phyloP scores from a whole-genome alignment of 2,888 invertebrate species.

The Drosophila atripex region DNA sequence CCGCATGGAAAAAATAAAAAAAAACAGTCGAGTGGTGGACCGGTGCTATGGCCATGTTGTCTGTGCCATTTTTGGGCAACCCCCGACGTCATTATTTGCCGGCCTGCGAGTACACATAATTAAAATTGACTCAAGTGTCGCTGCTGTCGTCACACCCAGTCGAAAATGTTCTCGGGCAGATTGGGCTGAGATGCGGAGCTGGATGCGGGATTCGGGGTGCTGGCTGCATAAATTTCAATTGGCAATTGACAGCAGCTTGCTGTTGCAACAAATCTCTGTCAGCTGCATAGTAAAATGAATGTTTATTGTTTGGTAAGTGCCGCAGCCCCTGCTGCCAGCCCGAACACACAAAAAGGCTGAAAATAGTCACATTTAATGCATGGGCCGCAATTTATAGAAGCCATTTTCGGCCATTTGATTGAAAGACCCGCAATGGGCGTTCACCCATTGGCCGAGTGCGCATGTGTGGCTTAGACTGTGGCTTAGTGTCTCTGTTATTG shows the following conservation, averaged over 20 bases:
- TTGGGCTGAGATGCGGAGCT: constrained; percentile 2
- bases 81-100: constrained; percentile 74
- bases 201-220: not conserved
- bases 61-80: constrained; percentile 74
- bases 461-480: constrained; percentile 9
- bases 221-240: constrained; percentile 69
- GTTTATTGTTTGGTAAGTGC: constrained; percentile 78
- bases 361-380: constrained; percentile 66
- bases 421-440: constrained; percentile 74
- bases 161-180: constrained; percentile 42
- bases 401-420: constrained; percentile 75
- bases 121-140: constrained; percentile 78
- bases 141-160: constrained; percentile 69
- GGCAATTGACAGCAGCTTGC: constrained; percentile 65
- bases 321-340: constrained; percentile 39
- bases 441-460: constrained; percentile 55
- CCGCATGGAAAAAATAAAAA: constrained; percentile 20
- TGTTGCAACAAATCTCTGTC: constrained; percentile 76
- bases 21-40: constrained; percentile 43
- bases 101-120: constrained; percentile 69
- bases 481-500: constrained; percentile 4
- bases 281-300: constrained; percentile 71
- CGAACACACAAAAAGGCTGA: constrained; percentile 13
- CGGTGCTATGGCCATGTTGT: constrained; percentile 36
- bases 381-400: constrained; percentile 69